Evolutionary conservation across 2,113 vertebrate species (phyloP).

Genomic region (Sinosuthora webbiana): DNA sequence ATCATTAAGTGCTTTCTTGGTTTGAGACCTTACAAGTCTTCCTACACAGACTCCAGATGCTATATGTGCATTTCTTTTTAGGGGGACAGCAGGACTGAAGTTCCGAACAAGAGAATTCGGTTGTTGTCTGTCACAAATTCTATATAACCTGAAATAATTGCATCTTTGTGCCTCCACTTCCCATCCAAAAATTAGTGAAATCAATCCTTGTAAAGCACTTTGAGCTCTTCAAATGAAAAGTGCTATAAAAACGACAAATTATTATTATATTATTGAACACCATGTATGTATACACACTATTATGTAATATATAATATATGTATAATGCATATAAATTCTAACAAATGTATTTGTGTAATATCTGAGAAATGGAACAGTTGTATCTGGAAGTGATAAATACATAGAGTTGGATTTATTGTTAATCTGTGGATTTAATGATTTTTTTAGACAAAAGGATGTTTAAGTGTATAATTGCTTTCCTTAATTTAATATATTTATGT

Average conservation of each 20-base stretch:
- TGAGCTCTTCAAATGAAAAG: conserved; percentile 55
- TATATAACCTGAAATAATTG: neutral
- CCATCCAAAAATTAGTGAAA: conserved; percentile 22
- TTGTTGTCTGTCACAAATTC: neutral
- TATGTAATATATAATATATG: conserved; percentile 84
- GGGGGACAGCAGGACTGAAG: neutral
- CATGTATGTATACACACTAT: conserved; percentile 82
- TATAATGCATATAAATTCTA: conserved; percentile 85
- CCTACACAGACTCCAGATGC: neutral
- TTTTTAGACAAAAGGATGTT: conserved; percentile 79
- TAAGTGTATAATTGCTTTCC: conserved; percentile 80
- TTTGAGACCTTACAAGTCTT: conserved; percentile 25
- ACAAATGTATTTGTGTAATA: conserved; percentile 81
- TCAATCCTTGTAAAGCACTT: conserved; percentile 34
- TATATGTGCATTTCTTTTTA: neutral
- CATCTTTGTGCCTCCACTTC: conserved; percentile 19
- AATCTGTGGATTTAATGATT: conserved; percentile 81
- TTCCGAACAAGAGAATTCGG: neutral
- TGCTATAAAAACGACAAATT: conserved; percentile 62
- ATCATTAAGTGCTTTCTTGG: neutral
- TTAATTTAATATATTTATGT: conserved; percentile 81
- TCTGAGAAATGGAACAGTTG: conserved; percentile 78
- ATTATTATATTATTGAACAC: conserved; percentile 73
- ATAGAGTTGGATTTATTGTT: conserved; percentile 80
- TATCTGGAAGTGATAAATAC: conserved; percentile 79